Evolutionary conservation across 2,113 vertebrate species (phyloP).

Genomic region (Mastomys natalensis): DNA sequence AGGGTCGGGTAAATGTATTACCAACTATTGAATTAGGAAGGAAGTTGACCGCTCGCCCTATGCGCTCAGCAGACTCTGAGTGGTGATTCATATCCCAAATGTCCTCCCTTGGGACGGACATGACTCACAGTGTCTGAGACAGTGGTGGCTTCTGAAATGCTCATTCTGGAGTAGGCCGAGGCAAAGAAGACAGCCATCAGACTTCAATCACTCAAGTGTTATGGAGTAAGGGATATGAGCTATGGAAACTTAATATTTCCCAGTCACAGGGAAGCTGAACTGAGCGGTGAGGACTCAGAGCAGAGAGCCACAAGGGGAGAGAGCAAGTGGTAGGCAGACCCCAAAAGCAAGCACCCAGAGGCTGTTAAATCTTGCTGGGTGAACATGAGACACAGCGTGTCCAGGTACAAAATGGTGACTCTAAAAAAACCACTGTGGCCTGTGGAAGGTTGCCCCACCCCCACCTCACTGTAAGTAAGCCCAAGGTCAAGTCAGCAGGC

Average conservation of each 20-base stretch:
- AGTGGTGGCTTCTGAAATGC: slow-evolving; percentile 14
- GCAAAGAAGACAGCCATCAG: neutral
- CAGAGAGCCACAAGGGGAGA: neutral
- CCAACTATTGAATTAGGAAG: slow-evolving; percentile 63
- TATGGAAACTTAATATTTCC: neutral
- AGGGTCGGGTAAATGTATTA: slow-evolving; percentile 39
- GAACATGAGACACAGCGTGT: neutral
- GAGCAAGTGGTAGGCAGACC: neutral
- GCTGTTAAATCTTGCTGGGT: neutral
- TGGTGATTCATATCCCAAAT: slow-evolving; percentile 32
- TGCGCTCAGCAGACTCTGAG: slow-evolving; percentile 1
- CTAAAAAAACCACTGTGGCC: too few species aligned
- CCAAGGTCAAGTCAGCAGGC: neutral
- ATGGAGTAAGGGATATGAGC: neutral
- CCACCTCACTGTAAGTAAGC: neutral
- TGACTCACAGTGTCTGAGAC: slow-evolving; percentile 7
- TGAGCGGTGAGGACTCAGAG: neutral
- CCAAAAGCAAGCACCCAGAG: neutral
- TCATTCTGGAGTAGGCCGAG: neutral
- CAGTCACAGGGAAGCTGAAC: neutral
- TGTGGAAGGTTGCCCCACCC: neutral
- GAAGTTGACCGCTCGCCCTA: slow-evolving; percentile 46
- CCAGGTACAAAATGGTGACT: neutral
- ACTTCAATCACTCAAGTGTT: neutral
- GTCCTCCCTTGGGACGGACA: neutral